Conservation (phyloP, 2,797 vertebrate genomes). For the Eptatretus atami region DNA sequence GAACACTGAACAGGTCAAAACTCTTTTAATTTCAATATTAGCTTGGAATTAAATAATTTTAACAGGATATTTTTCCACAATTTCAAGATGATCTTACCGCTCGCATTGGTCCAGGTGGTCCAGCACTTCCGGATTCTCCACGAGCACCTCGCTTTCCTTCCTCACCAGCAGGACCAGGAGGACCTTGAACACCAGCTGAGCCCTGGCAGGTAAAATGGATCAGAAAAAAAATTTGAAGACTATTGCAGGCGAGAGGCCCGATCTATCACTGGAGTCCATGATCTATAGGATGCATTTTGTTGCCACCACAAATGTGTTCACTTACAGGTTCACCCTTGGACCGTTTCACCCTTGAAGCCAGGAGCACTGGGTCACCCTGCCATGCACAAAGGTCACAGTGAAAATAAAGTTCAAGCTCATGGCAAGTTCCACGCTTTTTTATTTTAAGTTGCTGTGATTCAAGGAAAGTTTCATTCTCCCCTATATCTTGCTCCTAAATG, state of each 20-base stretch:
- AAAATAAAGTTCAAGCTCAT: too few species aligned
- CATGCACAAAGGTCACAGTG: too few species aligned
- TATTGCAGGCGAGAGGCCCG: too few species aligned
- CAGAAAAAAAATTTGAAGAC: too few species aligned
- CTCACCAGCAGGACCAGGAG: constrained; percentile 42
- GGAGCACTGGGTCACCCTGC: constrained; percentile 46
- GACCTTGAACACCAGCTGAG: constrained; percentile 37
- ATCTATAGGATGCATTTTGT: too few species aligned
- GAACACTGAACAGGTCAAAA: too few species aligned
- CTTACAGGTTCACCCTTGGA: constrained; percentile 62
- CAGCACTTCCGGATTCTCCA: constrained; percentile 46
- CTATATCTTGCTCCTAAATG: neutral
- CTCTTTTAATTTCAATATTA: too few species aligned
- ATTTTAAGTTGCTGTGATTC: too few species aligned
- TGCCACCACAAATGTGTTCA: constrained; percentile 10
- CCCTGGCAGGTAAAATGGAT: constrained; percentile 19
- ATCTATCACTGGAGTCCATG: too few species aligned
- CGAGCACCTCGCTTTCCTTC: constrained; percentile 68
- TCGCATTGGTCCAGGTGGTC: constrained; percentile 52
- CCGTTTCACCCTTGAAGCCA: constrained; percentile 78
- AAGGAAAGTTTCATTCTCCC: neutral
- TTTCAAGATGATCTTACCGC: constrained; percentile 21
- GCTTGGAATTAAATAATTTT: too few species aligned
- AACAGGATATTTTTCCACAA: too few species aligned
- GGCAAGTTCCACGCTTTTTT: too few species aligned